phyloP scores from a whole-genome alignment of 2,797 vertebrate species.

The Leucoraja ocellata region DNA sequence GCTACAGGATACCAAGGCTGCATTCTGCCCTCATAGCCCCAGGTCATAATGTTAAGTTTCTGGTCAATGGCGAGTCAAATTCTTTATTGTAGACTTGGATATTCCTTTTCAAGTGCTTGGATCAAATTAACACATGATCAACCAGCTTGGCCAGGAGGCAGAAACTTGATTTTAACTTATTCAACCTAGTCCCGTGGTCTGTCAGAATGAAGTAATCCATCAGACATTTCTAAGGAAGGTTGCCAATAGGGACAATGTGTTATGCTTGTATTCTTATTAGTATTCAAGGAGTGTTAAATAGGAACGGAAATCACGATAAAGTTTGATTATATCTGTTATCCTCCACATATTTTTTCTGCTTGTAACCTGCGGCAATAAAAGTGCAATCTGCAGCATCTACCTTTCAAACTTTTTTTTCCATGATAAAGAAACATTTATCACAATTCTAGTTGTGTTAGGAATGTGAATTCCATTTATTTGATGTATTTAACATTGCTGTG shows the following conservation, averaged over 20 bases:
- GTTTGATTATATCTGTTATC: neutral
- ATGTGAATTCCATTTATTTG: neutral
- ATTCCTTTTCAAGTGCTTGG: no score
- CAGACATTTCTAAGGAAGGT: neutral
- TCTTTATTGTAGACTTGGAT: no score
- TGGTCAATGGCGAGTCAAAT: no score
- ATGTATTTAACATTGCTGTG: neutral
- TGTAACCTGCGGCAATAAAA: neutral
- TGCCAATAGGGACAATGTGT: neutral
- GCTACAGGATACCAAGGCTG: no score
- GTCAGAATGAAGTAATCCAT: neutral
- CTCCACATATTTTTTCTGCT: neutral
- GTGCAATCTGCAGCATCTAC: neutral
- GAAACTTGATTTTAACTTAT: neutral
- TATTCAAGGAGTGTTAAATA: neutral
- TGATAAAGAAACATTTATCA: neutral
- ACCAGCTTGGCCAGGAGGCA: neutral
- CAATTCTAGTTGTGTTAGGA: neutral
- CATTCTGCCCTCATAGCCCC: no score
- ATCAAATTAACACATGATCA: no score
- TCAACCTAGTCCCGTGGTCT: neutral
- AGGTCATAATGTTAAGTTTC: no score
- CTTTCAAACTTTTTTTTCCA: neutral
- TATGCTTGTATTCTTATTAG: neutral
- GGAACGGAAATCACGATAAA: neutral